Conservation (phyloP, 2,888 invertebrate species). For the Gari tellinella region DNA sequence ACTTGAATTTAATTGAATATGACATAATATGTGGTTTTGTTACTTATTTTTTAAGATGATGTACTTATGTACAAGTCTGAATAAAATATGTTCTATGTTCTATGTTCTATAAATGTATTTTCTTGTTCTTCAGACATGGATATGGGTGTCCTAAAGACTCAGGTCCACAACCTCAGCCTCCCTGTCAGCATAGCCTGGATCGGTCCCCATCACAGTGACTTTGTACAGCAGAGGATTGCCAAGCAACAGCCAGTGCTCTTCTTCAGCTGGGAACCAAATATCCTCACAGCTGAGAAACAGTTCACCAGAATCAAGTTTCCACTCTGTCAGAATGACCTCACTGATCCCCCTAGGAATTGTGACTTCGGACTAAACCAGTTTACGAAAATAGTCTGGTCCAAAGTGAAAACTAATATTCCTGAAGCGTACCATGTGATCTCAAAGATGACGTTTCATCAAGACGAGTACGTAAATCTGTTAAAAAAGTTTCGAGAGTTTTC, state of each 20-base stretch:
- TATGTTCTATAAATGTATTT: too few species aligned
- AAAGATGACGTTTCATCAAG: slow-evolving; percentile 85
- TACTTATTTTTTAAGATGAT: too few species aligned
- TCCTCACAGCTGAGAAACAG: slow-evolving; percentile 85
- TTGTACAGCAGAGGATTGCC: slow-evolving; percentile 78
- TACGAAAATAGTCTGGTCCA: slow-evolving; percentile 88
- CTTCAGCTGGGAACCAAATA: slow-evolving; percentile 89
- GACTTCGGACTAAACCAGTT: slow-evolving; percentile 89
- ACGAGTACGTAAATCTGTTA: slow-evolving; percentile 86
- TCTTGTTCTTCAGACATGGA: slow-evolving; percentile 78
- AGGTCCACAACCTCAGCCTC: slow-evolving; percentile 87
- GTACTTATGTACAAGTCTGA: too few species aligned
- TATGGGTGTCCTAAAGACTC: slow-evolving; percentile 79
- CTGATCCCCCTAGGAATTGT: slow-evolving; percentile 85
- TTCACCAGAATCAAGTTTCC: slow-evolving; percentile 88
- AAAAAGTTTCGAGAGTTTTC: slow-evolving; percentile 57
- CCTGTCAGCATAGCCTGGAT: slow-evolving; percentile 90
- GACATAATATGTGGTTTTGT: too few species aligned
- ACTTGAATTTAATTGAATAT: too few species aligned
- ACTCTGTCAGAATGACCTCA: slow-evolving; percentile 85
- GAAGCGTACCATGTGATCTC: slow-evolving; percentile 82
- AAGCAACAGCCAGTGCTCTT: slow-evolving; percentile 86
- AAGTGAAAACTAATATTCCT: slow-evolving; percentile 86
- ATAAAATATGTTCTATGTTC: too few species aligned
- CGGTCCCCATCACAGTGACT: slow-evolving; percentile 86